Conservation (phyloP, 2,113 vertebrate species). For the Saccopteryx leptura region DNA sequence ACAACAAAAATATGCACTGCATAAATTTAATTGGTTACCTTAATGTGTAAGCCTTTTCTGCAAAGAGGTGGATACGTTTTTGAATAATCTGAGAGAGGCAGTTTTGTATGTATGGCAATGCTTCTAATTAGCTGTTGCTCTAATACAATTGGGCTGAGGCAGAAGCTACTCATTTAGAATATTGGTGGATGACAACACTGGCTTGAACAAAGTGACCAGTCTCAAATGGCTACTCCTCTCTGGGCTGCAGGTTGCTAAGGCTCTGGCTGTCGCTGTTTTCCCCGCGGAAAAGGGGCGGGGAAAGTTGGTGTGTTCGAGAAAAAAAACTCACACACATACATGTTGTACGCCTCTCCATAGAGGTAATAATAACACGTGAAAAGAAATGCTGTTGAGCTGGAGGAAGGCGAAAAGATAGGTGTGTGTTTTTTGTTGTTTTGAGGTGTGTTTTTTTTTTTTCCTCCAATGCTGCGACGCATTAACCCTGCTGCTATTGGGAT, state of each 20-base stretch:
- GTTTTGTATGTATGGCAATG: slow-evolving; percentile 40
- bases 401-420: slow-evolving; percentile 70
- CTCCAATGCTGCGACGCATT: slow-evolving; percentile 77
- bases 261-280: slow-evolving; percentile 72
- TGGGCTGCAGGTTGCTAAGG: slow-evolving; percentile 83
- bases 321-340: background rate
- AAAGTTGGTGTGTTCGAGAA: slow-evolving; percentile 41
- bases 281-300: slow-evolving; percentile 71
- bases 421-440: slow-evolving; percentile 19
- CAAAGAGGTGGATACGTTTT: slow-evolving; percentile 51
- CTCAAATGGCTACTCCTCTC: slow-evolving; percentile 78
- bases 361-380: slow-evolving; percentile 33
- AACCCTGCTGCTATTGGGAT: slow-evolving; percentile 83
- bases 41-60: slow-evolving; percentile 65
- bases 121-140: slow-evolving; percentile 60
- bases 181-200: slow-evolving; percentile 68
- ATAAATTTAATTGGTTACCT: slow-evolving; percentile 75
- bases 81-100: slow-evolving; percentile 39
- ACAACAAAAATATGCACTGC: slow-evolving; percentile 69
- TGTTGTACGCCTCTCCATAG: slow-evolving; percentile 59
- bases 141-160: slow-evolving; percentile 55
- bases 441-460: background rate
- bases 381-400: slow-evolving; percentile 46
- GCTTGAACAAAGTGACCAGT: slow-evolving; percentile 78
- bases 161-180: slow-evolving; percentile 68